Percentiles rank a stretch among this genome's conserved stretches.
Conservation (phyloP, 2,888 invertebrate species). For the Eupeodes luniger region DNA sequence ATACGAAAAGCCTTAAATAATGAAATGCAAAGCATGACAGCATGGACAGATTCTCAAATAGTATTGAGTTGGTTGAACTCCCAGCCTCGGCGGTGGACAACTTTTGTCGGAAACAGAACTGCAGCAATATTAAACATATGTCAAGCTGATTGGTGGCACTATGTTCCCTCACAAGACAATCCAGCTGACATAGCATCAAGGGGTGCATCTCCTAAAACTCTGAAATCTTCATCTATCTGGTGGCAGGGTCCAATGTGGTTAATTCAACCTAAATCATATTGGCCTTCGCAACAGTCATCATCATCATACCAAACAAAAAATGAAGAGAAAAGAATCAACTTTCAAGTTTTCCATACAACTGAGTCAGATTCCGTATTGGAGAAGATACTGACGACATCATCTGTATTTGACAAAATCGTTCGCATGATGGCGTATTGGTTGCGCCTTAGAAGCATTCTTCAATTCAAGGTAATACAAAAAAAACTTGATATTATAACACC, state of each 20-base stretch:
- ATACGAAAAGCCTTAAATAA: neutral
- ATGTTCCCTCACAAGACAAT: neutral
- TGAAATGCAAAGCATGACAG: neutral
- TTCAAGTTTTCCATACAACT: neutral
- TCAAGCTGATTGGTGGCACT: neutral
- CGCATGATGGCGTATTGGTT: neutral
- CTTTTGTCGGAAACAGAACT: neutral
- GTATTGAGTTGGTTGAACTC: constrained; percentile 18
- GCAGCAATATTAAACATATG: neutral
- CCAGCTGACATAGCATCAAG: neutral
- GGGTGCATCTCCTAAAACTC: neutral
- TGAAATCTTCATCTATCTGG: neutral
- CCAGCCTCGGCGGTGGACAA: constrained; percentile 16
- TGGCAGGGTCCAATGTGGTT: neutral
- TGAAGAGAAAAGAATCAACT: constrained; percentile 3
- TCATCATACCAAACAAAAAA: constrained; percentile 7
- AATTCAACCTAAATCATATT: neutral
- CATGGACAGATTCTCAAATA: constrained; percentile 9
- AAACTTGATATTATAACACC: neutral
- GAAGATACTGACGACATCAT: constrained; percentile 6
- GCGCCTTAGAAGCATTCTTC: constrained; percentile 12
- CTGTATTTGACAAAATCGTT: neutral
- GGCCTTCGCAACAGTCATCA: neutral
- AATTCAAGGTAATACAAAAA: constrained; percentile 17
- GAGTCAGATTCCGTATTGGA: neutral